Evolutionary conservation across 2,888 invertebrate species (phyloP).

Genomic region (Carpatolechia fugitivella): DNA sequence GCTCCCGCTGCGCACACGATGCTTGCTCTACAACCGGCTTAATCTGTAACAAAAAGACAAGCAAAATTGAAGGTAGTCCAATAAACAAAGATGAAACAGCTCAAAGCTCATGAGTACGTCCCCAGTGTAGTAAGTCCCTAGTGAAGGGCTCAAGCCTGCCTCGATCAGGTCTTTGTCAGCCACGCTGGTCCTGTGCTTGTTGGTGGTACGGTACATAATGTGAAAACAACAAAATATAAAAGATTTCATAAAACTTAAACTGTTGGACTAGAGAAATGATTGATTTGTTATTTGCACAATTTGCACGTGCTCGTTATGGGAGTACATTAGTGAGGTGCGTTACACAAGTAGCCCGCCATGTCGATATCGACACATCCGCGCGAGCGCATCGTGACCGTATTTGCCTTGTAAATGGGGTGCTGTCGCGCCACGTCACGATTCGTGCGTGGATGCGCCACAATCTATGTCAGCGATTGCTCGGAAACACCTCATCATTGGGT

Average conservation of each 20-base stretch:
- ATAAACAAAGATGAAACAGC: not conserved
- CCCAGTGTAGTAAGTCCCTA: too few species aligned
- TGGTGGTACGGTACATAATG: too few species aligned
- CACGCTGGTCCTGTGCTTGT: too few species aligned
- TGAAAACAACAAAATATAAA: too few species aligned
- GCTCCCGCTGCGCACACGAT: constrained; percentile 35
- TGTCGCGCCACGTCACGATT: constrained; percentile 64
- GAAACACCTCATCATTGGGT: constrained; percentile 13
- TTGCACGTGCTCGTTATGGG: not conserved
- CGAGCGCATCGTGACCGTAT: constrained; percentile 65
- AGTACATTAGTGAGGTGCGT: constrained; percentile 29
- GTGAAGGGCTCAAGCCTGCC: too few species aligned
- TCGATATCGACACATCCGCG: constrained; percentile 35
- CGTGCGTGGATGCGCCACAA: constrained; percentile 59
- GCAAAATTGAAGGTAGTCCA: not conserved
- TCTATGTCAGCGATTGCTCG: constrained; percentile 60
- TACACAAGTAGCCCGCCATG: constrained; percentile 42
- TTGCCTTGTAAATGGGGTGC: constrained; percentile 68
- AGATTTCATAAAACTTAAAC: too few species aligned
- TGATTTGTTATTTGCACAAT: not conserved
- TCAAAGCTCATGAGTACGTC: too few species aligned
- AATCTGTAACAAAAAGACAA: constrained; percentile 48
- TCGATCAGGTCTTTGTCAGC: too few species aligned
- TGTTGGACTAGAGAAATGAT: not conserved
- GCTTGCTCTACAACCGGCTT: constrained; percentile 36